Evolutionary conservation across 2,113 vertebrate species (phyloP), one percentile per base, ranked within the genome.

Genomic region (Hystrix brachyura): DNA sequence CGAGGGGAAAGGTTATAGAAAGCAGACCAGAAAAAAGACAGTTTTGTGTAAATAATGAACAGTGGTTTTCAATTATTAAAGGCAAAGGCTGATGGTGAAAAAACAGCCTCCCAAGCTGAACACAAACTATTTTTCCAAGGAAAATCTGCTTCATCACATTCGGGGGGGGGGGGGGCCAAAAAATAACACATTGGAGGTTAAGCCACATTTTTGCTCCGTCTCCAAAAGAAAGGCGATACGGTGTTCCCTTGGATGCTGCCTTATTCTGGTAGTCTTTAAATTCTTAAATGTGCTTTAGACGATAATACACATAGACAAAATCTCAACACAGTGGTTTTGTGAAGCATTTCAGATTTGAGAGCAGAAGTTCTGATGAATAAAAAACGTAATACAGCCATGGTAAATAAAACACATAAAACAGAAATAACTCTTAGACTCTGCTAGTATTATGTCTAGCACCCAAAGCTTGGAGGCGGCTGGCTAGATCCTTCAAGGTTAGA

Each of bases 51-150:
- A 99, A 99, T 99, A 99, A 98, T 76, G 98, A 98, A 97, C 98
- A 98, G 98, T 99, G 98, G 98, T 98, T 98, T 99, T 98, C 97
- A 98, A 98, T 98, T 99, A 98, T 98, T 98, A 97, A 96, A 98
- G 91, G 57, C 67, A 98, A 95, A 98, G 98, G 86, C 95, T 74
- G 81, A 95, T 88, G 85, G 93, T 95, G 97, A 91, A 97, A 97
- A 98, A 96, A 72, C 95, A 96, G 94, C 67, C 91, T 34, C 82
- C 91, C 95, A 98, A 97, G 97, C 87, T 93, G 97, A 98, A 97
- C 72, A 72, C n/a, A 67, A 89, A 90, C 19, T 74, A 12, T 95
- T 97, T 98, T 97, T 97, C 94, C 95, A 94, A 96, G 97, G 96
- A 98, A 98, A 98, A 98, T 72, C 71, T 29, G 46, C 95, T 96